Conservation (phyloP, 2,113 vertebrate species). For the Meriones unguiculatus region DNA sequence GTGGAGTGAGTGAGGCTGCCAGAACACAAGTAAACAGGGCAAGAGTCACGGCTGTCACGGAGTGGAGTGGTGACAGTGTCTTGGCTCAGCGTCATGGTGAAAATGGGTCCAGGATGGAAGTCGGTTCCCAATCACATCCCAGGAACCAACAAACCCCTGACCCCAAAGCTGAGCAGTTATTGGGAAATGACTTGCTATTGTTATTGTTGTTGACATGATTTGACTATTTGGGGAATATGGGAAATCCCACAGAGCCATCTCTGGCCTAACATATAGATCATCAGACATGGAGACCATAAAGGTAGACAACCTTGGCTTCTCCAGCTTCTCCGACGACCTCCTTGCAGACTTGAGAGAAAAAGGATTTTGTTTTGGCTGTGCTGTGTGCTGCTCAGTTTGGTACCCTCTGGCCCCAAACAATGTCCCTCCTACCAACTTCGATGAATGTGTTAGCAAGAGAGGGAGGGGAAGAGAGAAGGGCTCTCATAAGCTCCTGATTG, state of each 20-base stretch:
- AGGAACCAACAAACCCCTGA: neutral
- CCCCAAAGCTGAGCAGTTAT: neutral
- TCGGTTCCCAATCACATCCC: neutral
- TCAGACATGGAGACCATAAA: conserved; percentile 18
- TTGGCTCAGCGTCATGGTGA: neutral
- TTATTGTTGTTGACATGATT: neutral
- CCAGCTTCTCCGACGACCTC: conserved; percentile 11
- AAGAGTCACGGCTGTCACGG: neutral
- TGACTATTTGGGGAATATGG: neutral
- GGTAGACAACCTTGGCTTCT: conserved; percentile 17
- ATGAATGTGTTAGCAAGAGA: conserved; percentile 74
- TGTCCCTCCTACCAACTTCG: conserved; percentile 72
- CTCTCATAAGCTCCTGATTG: conserved; percentile 84
- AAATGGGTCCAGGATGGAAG: neutral
- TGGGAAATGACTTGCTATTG: neutral
- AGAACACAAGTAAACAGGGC: neutral
- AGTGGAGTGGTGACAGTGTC: too few species aligned
- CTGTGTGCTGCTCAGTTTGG: conserved; percentile 62
- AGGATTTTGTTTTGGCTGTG: conserved; percentile 62
- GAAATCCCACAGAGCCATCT: neutral
- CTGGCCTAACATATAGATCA: neutral
- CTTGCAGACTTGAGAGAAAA: conserved; percentile 65
- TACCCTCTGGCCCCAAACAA: conserved; percentile 77
- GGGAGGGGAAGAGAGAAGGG: conserved; percentile 44
- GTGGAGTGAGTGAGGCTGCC: too few species aligned